phyloP scores from a whole-genome alignment of 2,797 vertebrate species.

The Premnoplex brunnescens region DNA sequence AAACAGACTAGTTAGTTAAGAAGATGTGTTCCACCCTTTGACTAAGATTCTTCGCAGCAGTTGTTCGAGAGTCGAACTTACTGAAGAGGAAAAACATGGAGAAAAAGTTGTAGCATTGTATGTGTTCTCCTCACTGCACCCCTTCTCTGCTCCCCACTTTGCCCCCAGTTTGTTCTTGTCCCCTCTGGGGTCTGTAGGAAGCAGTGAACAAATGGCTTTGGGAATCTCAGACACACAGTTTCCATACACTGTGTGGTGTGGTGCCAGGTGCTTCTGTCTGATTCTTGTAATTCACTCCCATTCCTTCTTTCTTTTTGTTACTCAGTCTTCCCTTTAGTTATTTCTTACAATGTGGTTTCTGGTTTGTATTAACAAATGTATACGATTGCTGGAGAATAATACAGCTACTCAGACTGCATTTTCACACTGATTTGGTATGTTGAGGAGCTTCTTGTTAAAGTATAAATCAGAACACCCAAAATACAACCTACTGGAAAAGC shows the following conservation, averaged over 20 bases:
- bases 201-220: background rate
- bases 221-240: background rate
- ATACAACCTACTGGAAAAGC: background rate
- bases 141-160: accelerated
- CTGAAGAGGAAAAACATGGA: background rate
- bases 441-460: background rate
- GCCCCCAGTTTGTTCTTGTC: background rate
- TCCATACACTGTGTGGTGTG: background rate
- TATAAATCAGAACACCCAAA: background rate
- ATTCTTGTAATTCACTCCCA: background rate
- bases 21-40: background rate
- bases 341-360: background rate
- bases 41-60: background rate
- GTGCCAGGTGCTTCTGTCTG: background rate
- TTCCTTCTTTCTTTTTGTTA: background rate
- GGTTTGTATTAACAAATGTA: background rate
- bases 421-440: background rate
- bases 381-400: background rate
- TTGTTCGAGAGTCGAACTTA: background rate
- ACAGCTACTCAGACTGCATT: background rate
- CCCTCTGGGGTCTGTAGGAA: background rate
- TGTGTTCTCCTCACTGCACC: background rate
- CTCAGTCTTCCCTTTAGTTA: background rate
- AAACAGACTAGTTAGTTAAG: background rate
- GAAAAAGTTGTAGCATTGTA: background rate